Conservation (phyloP, 2,888 invertebrate genomes). For the Drosophila barbarae region DNA sequence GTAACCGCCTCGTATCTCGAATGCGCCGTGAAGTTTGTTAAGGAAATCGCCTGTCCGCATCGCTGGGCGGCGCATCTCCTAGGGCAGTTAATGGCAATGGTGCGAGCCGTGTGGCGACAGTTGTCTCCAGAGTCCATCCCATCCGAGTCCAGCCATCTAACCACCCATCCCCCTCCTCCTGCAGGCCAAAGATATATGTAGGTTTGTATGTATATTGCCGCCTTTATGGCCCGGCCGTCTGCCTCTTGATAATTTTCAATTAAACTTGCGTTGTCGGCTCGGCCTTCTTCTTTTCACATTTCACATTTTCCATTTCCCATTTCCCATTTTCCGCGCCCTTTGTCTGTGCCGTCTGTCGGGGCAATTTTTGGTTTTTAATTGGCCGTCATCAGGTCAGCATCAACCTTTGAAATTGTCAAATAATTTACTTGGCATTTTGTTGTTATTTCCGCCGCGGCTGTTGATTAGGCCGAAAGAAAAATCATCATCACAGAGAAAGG, state of each 20-base stretch:
- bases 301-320: background rate
- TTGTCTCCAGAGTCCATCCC: constrained; percentile 9
- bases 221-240: constrained; percentile 24
- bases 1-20: constrained; percentile 16
- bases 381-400: constrained; percentile 51
- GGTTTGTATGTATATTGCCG: constrained; percentile 7
- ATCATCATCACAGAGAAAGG: background rate
- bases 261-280: constrained; percentile 34
- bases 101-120: constrained; percentile 27
- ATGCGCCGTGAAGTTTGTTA: constrained; percentile 32
- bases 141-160: background rate
- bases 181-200: background rate
- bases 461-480: constrained; percentile 53
- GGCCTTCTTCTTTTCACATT: constrained; percentile 5
- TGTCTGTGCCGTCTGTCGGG: constrained; percentile 32
- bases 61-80: constrained; percentile 14
- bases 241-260: constrained; percentile 48
- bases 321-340: constrained; percentile 9
- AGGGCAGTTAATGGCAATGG: constrained; percentile 23
- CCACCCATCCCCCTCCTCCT: background rate
- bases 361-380: constrained; percentile 56
- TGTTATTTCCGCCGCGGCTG: constrained; percentile 19
- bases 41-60: constrained; percentile 28
- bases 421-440: constrained; percentile 46
- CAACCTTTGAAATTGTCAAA: constrained; percentile 51